Evolutionary conservation across 1,140 invertebrate species (phyloP), one percentile per base, ranked within the genome.

Genomic region (Leucophenga varia): DNA sequence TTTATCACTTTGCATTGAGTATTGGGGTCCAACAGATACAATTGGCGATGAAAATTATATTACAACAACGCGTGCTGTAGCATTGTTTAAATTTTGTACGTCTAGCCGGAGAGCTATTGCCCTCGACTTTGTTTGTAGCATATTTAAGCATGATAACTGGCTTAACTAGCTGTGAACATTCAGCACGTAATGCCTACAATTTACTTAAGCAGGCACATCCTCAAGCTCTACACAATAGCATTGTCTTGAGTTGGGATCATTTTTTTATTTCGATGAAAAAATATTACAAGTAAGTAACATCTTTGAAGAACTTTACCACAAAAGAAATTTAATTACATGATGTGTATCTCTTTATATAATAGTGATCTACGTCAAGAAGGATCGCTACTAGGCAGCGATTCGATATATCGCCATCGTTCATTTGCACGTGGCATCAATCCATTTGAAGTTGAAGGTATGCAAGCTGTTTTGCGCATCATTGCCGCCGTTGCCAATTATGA

Each of bases 31-130:
- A 3, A 78, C 81, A 39, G 85, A 88, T 12, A 35, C 49, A 1
- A 52, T 43, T 34, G 47, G 41, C 41, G 16, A 18, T n/a, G n/a
- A 22, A 12, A 45, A 38, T 13, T 36, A 44, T 19, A 10, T 49
- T 2, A 52, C 67, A 5, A 78, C 78, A 22, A 80, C 84, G 0
- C 78, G 84, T 21, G 82, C 90, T 61, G 86, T 91, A 13, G 86
- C 88, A 1, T 78, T 97, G 7, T 93, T 90, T 74, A 97, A 96
- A 78, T 95, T n/a, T 97, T 76, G 84, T 97, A 3, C 81, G 91
- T 4, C 79, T 93, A 42, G 88, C 92, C 30, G 90, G 93, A 36
- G 92, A 94, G 72, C 79, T 92, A 67, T 76, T 95, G 22, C 89
- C 90, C n/a, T 82, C 90, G 10, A 84, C 87, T 2, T 75, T 97